Evolutionary conservation across 2,888 invertebrate species (phyloP).

Genomic region (Torymus aiolomorphi): DNA sequence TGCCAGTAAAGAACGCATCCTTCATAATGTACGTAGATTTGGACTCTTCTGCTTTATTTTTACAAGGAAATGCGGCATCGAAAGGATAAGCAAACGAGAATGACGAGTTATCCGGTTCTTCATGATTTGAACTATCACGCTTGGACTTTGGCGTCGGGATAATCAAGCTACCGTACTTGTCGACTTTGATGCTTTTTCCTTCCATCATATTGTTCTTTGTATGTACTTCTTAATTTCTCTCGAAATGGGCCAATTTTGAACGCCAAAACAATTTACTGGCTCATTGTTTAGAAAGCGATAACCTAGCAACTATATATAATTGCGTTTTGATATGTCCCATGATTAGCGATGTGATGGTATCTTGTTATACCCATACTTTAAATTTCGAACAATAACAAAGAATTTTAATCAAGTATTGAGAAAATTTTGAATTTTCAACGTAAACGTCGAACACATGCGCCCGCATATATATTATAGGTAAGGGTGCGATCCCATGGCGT

Average conservation of each 20-base stretch:
- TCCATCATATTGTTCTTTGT: slow-evolving; percentile 31
- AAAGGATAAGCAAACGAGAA: slow-evolving; percentile 26
- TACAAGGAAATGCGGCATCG: background rate
- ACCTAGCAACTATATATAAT: no score
- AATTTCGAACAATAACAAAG: no score
- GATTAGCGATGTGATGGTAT: no score
- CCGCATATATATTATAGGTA: no score
- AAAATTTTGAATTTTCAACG: no score
- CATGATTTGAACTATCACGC: background rate
- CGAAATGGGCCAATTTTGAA: background rate
- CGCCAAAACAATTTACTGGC: background rate
- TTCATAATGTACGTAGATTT: slow-evolving; percentile 30
- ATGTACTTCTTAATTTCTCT: no score
- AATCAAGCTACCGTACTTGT: slow-evolving; percentile 54
- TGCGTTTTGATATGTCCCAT: no score
- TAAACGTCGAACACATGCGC: no score
- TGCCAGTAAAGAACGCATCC: slow-evolving; percentile 67
- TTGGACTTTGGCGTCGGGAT: slow-evolving; percentile 14
- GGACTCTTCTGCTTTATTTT: background rate
- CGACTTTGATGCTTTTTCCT: slow-evolving; percentile 23
- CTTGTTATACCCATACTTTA: no score
- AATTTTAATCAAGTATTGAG: no score
- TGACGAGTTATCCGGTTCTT: background rate
- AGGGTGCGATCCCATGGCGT: no score
- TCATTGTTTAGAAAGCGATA: no score